These are phyloP conservation scores for Poeciliopsis gracilis DNA, from an alignment of 2,797 vertebrate genomes.

Conservation along the genomic window DNA sequence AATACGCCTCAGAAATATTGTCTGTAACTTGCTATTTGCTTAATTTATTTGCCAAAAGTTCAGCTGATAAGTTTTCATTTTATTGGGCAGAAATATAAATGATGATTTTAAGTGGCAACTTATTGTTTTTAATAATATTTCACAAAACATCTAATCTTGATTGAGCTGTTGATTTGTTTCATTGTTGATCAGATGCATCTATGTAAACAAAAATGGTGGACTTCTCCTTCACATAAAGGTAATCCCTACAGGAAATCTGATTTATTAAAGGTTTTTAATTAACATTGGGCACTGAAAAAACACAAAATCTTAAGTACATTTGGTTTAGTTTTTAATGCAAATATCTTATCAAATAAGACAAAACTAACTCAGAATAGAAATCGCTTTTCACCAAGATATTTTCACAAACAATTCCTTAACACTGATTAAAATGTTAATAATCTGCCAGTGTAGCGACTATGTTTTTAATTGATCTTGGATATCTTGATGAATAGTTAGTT, in stretches of 20 bases:
- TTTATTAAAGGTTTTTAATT: neutral
- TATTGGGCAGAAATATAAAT: neutral
- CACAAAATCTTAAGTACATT: no score
- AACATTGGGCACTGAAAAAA: neutral
- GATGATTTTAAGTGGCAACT: neutral
- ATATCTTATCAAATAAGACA: no score
- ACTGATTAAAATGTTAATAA: no score
- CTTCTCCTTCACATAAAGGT: neutral
- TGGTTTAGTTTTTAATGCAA: no score
- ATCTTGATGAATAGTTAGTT: no score
- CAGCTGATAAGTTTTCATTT: neutral
- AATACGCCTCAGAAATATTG: neutral
- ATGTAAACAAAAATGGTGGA: neutral
- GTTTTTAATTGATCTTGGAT: rapidly evolving
- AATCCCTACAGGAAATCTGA: neutral
- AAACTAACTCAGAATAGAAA: no score
- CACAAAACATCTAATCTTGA: neutral
- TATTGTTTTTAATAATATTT: neutral
- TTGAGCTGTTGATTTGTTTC: neutral
- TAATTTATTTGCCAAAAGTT: neutral
- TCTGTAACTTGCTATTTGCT: neutral
- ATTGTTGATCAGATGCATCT: neutral
- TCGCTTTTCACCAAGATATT: no score
- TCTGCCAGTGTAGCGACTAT: no score
- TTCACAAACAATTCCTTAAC: no score